A percentile compares a stretch with the other conserved stretches of the same genome.
phyloP scores from a whole-genome alignment of 2,113 vertebrate species.

The Oryzias celebensis region DNA sequence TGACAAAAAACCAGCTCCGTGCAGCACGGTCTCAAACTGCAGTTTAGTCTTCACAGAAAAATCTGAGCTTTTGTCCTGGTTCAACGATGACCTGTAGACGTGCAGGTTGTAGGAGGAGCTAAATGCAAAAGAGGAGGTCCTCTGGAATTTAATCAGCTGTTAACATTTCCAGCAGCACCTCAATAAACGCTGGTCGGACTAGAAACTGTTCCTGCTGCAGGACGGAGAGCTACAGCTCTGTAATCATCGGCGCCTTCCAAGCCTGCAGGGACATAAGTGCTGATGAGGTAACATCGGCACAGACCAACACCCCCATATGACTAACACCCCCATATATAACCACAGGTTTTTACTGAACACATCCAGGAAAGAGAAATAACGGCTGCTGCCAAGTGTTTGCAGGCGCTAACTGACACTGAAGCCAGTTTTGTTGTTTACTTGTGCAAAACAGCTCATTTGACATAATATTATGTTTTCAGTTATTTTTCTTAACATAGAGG shows the following conservation, averaged over 20 bases:
- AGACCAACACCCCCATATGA: no score
- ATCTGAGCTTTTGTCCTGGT: slow-evolving; percentile 47
- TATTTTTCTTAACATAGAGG: no score
- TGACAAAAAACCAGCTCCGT: slow-evolving; percentile 65
- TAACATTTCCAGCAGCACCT: no score
- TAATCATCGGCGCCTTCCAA: no score
- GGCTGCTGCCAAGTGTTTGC: slow-evolving; percentile 14
- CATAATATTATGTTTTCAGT: no score
- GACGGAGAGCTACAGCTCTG: no score
- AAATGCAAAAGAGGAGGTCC: slow-evolving; percentile 50
- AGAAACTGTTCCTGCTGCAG: no score
- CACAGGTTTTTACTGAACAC: not conserved
- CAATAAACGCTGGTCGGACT: no score
- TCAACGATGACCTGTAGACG: slow-evolving; percentile 45
- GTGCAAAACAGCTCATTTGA: not conserved
- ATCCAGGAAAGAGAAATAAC: slow-evolving; percentile 45
- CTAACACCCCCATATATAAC: no score
- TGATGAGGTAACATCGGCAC: no score
- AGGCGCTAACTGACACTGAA: slow-evolving; percentile 30
- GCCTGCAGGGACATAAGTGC: no score
- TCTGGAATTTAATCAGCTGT: not conserved
- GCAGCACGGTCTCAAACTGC: slow-evolving; percentile 53
- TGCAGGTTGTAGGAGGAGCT: slow-evolving; percentile 51
- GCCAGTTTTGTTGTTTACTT: slow-evolving; percentile 29
- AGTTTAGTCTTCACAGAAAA: slow-evolving; percentile 54